phyloP scores from a whole-genome alignment of 2,888 invertebrate genomes.

The Amphipyra tragopoginis region DNA sequence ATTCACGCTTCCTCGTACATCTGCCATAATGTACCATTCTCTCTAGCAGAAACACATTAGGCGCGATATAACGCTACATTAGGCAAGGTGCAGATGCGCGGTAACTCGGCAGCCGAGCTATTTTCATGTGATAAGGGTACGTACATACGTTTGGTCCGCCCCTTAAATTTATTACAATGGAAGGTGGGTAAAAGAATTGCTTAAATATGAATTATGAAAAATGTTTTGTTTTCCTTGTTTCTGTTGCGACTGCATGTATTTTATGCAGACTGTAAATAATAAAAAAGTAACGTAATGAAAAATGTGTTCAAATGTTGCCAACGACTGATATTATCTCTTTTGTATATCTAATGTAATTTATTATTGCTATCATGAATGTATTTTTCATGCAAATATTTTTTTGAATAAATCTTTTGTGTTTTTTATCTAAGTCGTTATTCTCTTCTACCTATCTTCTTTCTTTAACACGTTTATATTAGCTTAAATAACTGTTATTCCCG shows the following conservation, averaged over 20 bases:
- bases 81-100: slow-evolving; percentile 69
- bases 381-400: not conserved
- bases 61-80: slow-evolving; percentile 65
- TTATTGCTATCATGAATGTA: not conserved
- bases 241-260: slow-evolving; percentile 20
- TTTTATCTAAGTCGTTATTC: too few species aligned
- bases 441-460: too few species aligned
- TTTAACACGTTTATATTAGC: too few species aligned
- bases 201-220: slow-evolving; percentile 52
- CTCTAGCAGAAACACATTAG: slow-evolving; percentile 64
- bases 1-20: slow-evolving; percentile 9
- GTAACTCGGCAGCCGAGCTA: slow-evolving; percentile 54
- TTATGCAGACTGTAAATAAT: slow-evolving; percentile 6
- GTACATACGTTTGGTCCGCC: slow-evolving; percentile 54
- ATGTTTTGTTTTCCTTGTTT: slow-evolving; percentile 36
- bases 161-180: slow-evolving; percentile 62
- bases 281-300: slow-evolving; percentile 9
- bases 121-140: slow-evolving; percentile 68
- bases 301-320: not conserved
- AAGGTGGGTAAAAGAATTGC: slow-evolving; percentile 47
- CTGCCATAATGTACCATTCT: slow-evolving; percentile 39
- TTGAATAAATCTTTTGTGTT: not conserved
- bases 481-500: too few species aligned
- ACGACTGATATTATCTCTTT: not conserved
- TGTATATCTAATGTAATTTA: not conserved